Base-by-base conservation (phyloP, 2,797 vertebrate species). In the Delichon dasypus region DNA sequence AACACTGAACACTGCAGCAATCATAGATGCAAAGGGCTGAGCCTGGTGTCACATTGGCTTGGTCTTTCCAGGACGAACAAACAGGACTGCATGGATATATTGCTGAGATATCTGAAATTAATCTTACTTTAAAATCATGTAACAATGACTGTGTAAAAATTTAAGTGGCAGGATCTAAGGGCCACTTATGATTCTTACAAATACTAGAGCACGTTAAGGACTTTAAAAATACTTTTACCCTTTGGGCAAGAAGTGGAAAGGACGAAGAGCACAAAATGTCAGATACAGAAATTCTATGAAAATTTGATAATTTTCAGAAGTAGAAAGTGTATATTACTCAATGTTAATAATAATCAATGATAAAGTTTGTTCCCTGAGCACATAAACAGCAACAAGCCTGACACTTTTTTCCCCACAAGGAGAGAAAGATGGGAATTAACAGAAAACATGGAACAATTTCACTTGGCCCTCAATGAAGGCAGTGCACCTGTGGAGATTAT, bases 161-260 rank as follows among this genome's bases (percentile, higher is more conserved):
- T 58, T 66, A 93, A 91, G 61, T 27, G 74, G 53, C 55, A 66
- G 72, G 62, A 90, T 88, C 48, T 58, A 73, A 87, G 50, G 50
- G 57, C 60, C 77, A 88, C 76, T 88, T 85, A 57, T 0, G 16
- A 84, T 67, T 62, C 68, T 77, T 83, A 51, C 0, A 1, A 94
- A 27, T 70, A 90, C 51, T 66, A 53, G 12, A 76, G 66, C 16
- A 65, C 7, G 25, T 17, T 82, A 65, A 90, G 55, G 74, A 25
- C 68, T 95, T 90, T 82, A 94, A 95, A 94, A 92, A 93, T 76
- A 84, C 42, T 61, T 92, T 72, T 57, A 92, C 44, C 48, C 38
- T 84, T 92, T 82, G 61, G 64, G 42, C 67, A 82, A 81, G 66
- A 95, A 85, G 21, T 26, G 47, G 64, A 74, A 93, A 91, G 38